These are phyloP conservation scores for Redunca redunca DNA, from an alignment of 2,113 vertebrate genomes.

Conservation along the genomic window DNA sequence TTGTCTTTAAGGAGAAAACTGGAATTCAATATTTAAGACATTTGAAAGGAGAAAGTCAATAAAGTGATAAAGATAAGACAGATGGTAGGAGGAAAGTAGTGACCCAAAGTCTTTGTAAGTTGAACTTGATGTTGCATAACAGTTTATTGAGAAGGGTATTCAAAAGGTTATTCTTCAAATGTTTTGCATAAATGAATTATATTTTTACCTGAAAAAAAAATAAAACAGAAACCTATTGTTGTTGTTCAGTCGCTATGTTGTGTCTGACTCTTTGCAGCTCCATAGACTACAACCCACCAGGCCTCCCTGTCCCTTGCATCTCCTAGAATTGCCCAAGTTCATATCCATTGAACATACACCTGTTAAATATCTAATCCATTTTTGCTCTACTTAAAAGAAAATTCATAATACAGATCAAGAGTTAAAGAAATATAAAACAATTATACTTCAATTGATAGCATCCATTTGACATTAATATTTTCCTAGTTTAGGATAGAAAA, in stretches of 20 bases:
- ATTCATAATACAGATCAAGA: not conserved
- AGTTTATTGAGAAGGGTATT: conserved; percentile 10
- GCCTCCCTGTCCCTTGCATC: not conserved
- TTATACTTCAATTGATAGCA: not conserved
- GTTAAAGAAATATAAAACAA: not conserved
- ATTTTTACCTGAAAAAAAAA: not conserved
- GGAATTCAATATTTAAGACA: conserved; percentile 59
- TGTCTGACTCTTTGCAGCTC: not conserved
- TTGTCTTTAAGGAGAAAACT: conserved; percentile 47
- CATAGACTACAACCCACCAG: not conserved
- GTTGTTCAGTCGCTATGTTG: not conserved
- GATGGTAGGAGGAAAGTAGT: not conserved
- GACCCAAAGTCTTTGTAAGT: not conserved
- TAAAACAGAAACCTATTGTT: not conserved
- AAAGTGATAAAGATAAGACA: conserved; percentile 41
- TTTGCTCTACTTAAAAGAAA: not conserved
- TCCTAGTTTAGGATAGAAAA: not conserved
- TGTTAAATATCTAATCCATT: not conserved
- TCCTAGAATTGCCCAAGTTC: not conserved
- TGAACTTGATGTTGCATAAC: not conserved
- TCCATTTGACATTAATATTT: not conserved
- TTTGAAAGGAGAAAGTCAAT: conserved; percentile 54
- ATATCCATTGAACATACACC: not conserved
- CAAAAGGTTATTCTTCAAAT: conserved; percentile 7
- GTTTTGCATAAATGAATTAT: not conserved